Base-by-base conservation (phyloP, 2,797 vertebrate species). In the Coluber constrictor region DNA sequence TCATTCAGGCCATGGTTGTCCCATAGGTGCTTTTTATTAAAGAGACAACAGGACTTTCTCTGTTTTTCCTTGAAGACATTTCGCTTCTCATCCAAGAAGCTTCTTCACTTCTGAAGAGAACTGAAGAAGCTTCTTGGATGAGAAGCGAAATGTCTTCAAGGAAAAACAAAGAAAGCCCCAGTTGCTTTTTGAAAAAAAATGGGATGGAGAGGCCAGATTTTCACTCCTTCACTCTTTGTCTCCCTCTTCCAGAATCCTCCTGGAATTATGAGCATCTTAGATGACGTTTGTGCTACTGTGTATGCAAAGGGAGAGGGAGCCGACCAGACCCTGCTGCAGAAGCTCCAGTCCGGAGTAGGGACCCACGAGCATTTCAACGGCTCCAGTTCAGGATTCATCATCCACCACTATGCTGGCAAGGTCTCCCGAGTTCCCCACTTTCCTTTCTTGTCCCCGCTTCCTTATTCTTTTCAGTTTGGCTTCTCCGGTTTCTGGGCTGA, bases 351-450 rank as follows among this genome's bases (percentile, higher is more conserved):
- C 0, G 98, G 98, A 0, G 99, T 99, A 94, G 99, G 99, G 59
- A 98, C 96, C 0, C 99, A 99, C 0, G 99, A 99, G 89, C 99
- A 99, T 96, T 99, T 99, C 97, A 99, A 99, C 97, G 99, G 97
- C 98, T 99, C 98, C 98, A 99, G 95, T 97, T 97, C 98, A 0
- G 99, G 99, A 90, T 99, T 99, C 1, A 89, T 99, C 96, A 97
- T 99, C 95, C 99, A 99, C 97, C 99, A 99, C 97, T 99, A 99
- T 0, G 99, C 99, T 1, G 99, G 99, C 95, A 99, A 99, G 98
- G 99, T 99, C 92, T 93, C 60, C 54, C 95, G 0, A 47, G 0
- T 70, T 10, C 89, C n/a, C 7, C 56, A 12, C 18, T 32, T 5
- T 51, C 8, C 90, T 79, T 37, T 10, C n/a, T 79, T 37, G 12